A percentile compares a stretch with the other conserved stretches of the same genome.
phyloP scores from a whole-genome alignment of 2,888 invertebrate genomes.

The Rhamnusium bicolor region DNA sequence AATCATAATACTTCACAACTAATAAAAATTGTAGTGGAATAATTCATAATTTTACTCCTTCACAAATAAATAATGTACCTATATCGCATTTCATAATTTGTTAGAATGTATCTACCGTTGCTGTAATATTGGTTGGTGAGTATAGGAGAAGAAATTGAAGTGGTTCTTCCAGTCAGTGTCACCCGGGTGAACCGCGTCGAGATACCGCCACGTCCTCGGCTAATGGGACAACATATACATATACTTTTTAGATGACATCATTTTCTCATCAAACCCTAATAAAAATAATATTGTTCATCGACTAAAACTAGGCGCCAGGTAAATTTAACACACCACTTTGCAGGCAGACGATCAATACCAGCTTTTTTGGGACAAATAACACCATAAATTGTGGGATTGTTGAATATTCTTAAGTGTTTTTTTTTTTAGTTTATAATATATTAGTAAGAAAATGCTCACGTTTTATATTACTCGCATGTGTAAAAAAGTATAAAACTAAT shows the following conservation, averaged over 20 bases:
- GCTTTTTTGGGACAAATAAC: slow-evolving; percentile 46
- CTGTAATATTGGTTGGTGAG: background rate
- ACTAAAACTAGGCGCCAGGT: slow-evolving; percentile 61
- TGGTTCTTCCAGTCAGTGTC: slow-evolving; percentile 32
- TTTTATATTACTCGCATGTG: too few relatives aligned
- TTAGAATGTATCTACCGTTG: too few relatives aligned
- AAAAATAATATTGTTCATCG: slow-evolving; percentile 68
- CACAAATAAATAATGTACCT: too few relatives aligned
- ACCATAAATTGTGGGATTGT: slow-evolving; percentile 42
- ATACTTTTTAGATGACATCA: slow-evolving; percentile 69
- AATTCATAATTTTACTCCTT: too few relatives aligned
- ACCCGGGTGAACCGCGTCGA: slow-evolving; percentile 24
- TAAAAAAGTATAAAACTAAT: too few relatives aligned
- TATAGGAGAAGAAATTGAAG: slow-evolving; percentile 30
- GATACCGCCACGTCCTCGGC: slow-evolving; percentile 48
- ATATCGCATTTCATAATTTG: too few relatives aligned
- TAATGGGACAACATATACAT: slow-evolving; percentile 69
- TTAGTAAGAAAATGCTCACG: too few relatives aligned
- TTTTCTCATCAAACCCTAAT: slow-evolving; percentile 70
- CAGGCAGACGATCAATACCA: slow-evolving; percentile 50
- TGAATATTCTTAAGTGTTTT: too few relatives aligned
- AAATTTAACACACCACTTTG: slow-evolving; percentile 59
- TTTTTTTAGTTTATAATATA: too few relatives aligned
- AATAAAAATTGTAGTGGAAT: too few relatives aligned
- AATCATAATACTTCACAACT: too few relatives aligned